Evolutionary conservation across 2,888 invertebrate species (phyloP).

Genomic region (Dastarcus helophoroides): DNA sequence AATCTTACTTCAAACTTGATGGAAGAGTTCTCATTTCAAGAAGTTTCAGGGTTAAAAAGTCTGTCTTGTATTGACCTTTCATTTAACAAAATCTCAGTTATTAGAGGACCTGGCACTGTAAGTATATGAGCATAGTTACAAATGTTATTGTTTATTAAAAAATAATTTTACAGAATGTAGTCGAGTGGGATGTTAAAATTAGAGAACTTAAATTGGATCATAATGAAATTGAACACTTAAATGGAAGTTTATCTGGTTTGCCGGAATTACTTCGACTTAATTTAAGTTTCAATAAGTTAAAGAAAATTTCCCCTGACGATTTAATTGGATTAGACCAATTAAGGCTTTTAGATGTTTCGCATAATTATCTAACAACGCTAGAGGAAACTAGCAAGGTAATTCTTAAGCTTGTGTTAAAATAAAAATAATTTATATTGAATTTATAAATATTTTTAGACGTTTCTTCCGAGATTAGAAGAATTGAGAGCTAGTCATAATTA

Average conservation of each 20-base stretch:
- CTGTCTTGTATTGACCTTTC: conserved; percentile 66
- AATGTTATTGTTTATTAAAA: background rate
- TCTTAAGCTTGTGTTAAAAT: background rate
- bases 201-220: conserved; percentile 62
- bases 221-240: conserved; percentile 58
- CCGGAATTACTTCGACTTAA: conserved; percentile 61
- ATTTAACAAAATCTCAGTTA: conserved; percentile 56
- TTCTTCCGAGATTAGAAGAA: conserved; percentile 64
- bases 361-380: conserved; percentile 63
- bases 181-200: conserved; percentile 64
- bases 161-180: conserved; percentile 47
- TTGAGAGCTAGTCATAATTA: conserved; percentile 68
- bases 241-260: conserved; percentile 64
- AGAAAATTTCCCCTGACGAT: conserved; percentile 64
- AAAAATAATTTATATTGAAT: conserved; percentile 2
- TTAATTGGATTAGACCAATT: conserved; percentile 66
- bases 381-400: conserved; percentile 76
- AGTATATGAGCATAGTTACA: conserved; percentile 18
- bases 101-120: conserved; percentile 56
- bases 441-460: conserved; percentile 49
- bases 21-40: conserved; percentile 67
- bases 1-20: conserved; percentile 68
- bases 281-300: conserved; percentile 63
- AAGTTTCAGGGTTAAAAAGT: conserved; percentile 60
- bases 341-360: conserved; percentile 62